Evolutionary conservation across 2,797 vertebrate genomes (phyloP).

Genomic region (Amblyopsis hoosieri): DNA sequence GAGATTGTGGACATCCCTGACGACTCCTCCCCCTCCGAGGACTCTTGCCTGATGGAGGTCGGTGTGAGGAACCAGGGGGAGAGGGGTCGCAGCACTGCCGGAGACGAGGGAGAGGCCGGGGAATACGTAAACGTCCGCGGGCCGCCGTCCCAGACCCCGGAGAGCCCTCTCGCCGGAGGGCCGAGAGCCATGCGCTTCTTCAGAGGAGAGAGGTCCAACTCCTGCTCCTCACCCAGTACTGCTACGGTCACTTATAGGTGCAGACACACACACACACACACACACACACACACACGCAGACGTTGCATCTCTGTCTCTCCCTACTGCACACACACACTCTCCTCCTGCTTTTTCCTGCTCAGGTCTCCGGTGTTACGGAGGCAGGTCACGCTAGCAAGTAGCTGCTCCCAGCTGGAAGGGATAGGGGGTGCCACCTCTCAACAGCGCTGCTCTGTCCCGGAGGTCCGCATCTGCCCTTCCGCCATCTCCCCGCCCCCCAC

Average conservation of each 20-base stretch:
- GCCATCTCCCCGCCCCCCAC: constrained; percentile 47
- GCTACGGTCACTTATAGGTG: constrained; percentile 74
- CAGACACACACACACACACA: constrained; percentile 3
- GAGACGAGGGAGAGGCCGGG: constrained; percentile 68
- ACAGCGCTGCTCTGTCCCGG: constrained; percentile 59
- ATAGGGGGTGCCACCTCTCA: constrained; percentile 65
- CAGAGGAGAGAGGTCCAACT: constrained; percentile 90
- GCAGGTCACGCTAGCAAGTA: constrained; percentile 83
- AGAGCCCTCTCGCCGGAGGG: constrained; percentile 83
- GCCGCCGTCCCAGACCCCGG: constrained; percentile 61
- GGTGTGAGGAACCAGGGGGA: constrained; percentile 76
- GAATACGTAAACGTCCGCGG: constrained; percentile 69
- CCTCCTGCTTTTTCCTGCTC: neutral
- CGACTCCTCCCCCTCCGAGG: constrained; percentile 94
- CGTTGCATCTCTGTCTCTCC: neutral
- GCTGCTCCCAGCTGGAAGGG: constrained; percentile 90
- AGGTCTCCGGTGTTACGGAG: constrained; percentile 77
- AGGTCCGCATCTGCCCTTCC: constrained; percentile 59
- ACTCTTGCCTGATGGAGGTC: constrained; percentile 92
- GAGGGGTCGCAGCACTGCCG: constrained; percentile 75
- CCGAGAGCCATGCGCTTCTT: constrained; percentile 73
- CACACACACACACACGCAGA: constrained; percentile 8
- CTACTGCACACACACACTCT: neutral
- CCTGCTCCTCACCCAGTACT: constrained; percentile 90
- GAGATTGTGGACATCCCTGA: constrained; percentile 93